phyloP scores from a whole-genome alignment of 2,888 invertebrate genomes.

The Tortrix viridana region DNA sequence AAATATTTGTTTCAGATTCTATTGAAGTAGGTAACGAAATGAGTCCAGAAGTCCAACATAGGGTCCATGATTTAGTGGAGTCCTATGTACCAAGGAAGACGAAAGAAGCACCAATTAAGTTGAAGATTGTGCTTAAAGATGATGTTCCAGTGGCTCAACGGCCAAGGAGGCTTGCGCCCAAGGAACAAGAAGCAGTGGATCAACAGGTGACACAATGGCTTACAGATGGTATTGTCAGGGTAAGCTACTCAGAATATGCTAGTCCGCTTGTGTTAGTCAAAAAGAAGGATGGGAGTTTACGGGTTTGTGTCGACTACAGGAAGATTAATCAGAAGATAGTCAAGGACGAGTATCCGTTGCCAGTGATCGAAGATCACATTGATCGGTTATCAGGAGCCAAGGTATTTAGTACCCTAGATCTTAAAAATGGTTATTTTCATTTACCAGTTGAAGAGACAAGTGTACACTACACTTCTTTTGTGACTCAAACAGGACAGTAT shows the following conservation, averaged over 20 bases:
- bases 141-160: too few species aligned
- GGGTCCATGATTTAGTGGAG: too few species aligned
- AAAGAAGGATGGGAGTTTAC: not conserved
- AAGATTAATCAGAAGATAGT: constrained; percentile 7
- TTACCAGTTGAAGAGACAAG: constrained; percentile 29
- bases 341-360: constrained; percentile 10
- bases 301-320: constrained; percentile 13
- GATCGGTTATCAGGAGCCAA: too few species aligned
- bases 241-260: not conserved
- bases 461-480: constrained; percentile 36
- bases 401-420: too few species aligned
- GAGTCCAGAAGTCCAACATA: too few species aligned
- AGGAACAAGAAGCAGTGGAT: too few species aligned
- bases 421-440: too few species aligned
- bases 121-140: too few species aligned
- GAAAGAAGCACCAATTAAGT: too few species aligned
- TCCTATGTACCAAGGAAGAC: too few species aligned
- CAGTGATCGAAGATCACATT: constrained; percentile 10
- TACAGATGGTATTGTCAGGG: not conserved
- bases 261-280: not conserved
- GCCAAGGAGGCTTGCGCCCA: too few species aligned
- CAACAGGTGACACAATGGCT: not conserved
- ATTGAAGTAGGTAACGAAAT: not conserved
- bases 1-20: constrained; percentile 13
- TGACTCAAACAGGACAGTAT: constrained; percentile 33